These are phyloP conservation scores for Muscicapa striata DNA, from an alignment of 2,797 vertebrate genomes.

Conservation along the genomic window DNA sequence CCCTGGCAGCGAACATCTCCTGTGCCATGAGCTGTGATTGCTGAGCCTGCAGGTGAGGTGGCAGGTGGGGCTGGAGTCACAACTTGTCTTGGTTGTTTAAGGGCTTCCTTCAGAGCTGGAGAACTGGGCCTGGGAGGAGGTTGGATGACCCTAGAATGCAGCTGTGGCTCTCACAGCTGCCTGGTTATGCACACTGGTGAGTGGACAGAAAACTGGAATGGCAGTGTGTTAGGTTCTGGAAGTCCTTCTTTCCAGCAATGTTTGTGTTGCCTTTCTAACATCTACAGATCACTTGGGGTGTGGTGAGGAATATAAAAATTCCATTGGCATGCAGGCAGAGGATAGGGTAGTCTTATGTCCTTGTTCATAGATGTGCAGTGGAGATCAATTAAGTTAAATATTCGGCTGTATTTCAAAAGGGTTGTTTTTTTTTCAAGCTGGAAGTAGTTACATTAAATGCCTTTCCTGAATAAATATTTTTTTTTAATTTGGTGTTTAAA, in stretches of 20 bases:
- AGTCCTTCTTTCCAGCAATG: background rate
- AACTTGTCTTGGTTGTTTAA: fast-evolving
- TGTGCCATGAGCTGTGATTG: background rate
- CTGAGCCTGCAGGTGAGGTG: background rate
- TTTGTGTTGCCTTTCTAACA: background rate
- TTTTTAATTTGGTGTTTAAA: background rate
- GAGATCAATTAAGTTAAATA: background rate
- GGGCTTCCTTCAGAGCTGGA: background rate
- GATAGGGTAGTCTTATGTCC: background rate
- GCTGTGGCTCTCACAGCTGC: background rate
- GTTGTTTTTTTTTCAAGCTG: background rate
- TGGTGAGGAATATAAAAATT: background rate
- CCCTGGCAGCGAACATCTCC: background rate
- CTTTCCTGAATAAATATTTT: background rate
- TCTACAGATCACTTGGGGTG: background rate
- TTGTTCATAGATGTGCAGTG: background rate
- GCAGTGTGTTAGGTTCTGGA: background rate
- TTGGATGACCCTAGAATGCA: background rate
- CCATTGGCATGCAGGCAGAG: background rate
- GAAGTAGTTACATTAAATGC: background rate
- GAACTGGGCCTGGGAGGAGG: background rate
- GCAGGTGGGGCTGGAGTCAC: background rate
- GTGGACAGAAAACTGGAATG: background rate
- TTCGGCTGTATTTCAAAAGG: background rate
- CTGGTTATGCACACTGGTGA: background rate